Base-by-base conservation (phyloP, 2,797 vertebrate genomes). In the Chrysocyon brachyurus region DNA sequence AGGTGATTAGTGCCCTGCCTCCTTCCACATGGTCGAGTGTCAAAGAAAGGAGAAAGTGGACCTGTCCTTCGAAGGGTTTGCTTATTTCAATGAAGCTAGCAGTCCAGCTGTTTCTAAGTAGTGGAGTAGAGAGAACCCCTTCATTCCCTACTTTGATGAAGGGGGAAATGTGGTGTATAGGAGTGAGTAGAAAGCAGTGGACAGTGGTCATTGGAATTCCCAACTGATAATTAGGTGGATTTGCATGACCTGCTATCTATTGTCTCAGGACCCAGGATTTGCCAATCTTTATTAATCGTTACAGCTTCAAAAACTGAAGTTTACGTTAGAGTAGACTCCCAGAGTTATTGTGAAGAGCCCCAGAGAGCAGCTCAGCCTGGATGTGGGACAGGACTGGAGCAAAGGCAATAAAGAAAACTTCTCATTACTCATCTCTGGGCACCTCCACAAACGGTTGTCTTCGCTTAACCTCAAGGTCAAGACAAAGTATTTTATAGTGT, bases 391-490 rank as follows among this genome's bases (percentile, higher is more conserved):
- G 79, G 68, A 28, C 14, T 26, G 5, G 52, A 70, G 52, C 28
- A 31, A 73, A 96, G 68, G 54, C 52, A 70, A 26, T 40, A 84
- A 93, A 89, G 87, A 79, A 83, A 89, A 63, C 73, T 31, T 87
- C 72, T 88, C 79, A 87, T 97, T 92, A 77, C 8, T 22, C 81
- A 14, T 90, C 26, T 52, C 87, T 87, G 78, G 64, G 0, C 3
- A 84, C 66, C 81, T 97, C 91, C 40, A 64, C 89, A 56, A 72
- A 92, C 36, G 0, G 49, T 33, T 79, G 94, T 94, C 14, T 56
- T 91, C 2, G 0, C 88, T 97, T 97, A 98, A 97, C 97, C 96
- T 91, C 93, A 94, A 97, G 81, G n/a, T 94, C 97, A 91, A 94
- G 79, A 73, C 89, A 31, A 40, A 46, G 22, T 91, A 12, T 91